These are phyloP conservation scores for Ciconia stormi DNA, from an alignment of 2,113 vertebrate genomes.

Conservation along the genomic window DNA sequence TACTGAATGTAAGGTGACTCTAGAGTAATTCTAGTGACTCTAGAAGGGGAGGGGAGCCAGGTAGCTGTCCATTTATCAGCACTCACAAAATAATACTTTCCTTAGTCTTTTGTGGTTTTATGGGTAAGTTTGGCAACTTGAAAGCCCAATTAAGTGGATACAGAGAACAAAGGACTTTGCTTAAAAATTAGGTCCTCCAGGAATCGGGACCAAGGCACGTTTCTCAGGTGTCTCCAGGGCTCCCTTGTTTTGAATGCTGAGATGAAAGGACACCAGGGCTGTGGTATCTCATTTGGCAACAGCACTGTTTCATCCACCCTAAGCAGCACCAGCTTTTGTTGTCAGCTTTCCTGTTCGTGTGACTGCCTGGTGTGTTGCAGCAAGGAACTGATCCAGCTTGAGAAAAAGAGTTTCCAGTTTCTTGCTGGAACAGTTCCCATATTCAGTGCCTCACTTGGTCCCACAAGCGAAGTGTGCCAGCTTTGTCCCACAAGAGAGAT, in stretches of 20 bases:
- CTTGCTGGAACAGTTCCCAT: not conserved
- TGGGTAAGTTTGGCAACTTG: not conserved
- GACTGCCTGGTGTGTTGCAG: too few species aligned
- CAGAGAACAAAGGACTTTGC: not conserved
- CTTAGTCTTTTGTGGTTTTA: not conserved
- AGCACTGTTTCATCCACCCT: not conserved
- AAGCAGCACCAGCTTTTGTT: not conserved
- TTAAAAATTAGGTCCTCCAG: not conserved
- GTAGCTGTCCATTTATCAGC: not conserved
- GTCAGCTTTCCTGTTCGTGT: not conserved
- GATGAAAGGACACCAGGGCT: not conserved
- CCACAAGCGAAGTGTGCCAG: not conserved
- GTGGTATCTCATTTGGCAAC: not conserved
- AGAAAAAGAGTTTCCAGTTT: not conserved
- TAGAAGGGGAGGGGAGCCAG: not conserved
- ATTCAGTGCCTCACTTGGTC: not conserved
- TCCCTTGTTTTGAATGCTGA: not conserved
- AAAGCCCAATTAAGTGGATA: not conserved
- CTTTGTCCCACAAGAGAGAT: not conserved
- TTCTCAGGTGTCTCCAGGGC: not conserved
- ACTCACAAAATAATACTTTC: not conserved
- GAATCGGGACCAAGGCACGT: accelerated
- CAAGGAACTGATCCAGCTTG: not conserved
- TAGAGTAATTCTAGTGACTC: not conserved
- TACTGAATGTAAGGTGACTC: not conserved